Percentiles rank a stretch among this genome's conserved stretches.
Evolutionary conservation across 2,797 vertebrate species (phyloP).

Genomic region (Acropternis orthonyx): DNA sequence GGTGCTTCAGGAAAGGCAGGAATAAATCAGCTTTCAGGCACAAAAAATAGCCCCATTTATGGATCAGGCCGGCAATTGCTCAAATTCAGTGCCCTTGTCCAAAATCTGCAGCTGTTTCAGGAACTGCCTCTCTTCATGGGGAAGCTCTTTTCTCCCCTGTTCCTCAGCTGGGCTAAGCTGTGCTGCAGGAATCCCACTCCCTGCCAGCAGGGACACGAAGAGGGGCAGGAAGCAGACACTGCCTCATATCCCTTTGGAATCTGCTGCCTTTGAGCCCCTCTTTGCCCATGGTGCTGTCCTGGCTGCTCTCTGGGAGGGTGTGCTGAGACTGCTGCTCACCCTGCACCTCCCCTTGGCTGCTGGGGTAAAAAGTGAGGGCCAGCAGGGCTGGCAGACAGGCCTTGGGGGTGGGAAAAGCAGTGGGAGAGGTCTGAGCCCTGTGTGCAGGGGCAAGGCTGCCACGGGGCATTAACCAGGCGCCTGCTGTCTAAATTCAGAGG

Average conservation of each 20-base stretch:
- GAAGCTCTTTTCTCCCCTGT: neutral
- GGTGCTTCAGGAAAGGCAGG: neutral
- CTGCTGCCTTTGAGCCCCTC: neutral
- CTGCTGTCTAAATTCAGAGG: neutral
- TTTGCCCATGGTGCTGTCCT: neutral
- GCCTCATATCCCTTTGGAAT: neutral
- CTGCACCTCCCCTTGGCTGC: neutral
- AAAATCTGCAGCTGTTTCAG: slow-evolving; percentile 14
- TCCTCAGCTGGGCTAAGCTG: neutral
- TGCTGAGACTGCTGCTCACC: neutral
- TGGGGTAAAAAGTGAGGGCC: neutral
- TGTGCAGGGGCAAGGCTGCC: neutral
- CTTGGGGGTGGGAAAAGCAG: neutral
- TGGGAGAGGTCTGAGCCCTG: neutral
- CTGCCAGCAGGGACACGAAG: neutral
- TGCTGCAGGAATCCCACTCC: neutral
- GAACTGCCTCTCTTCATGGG: neutral
- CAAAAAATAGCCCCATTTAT: neutral
- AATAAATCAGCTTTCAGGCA: neutral
- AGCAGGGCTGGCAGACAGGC: neutral
- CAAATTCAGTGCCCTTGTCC: neutral
- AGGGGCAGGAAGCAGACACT: neutral
- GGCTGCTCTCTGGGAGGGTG: neutral
- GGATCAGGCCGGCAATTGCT: neutral
- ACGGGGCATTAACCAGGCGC: neutral